phyloP scores from a whole-genome alignment of 2,113 vertebrate genomes.

The Pyxicephalus adspersus region DNA sequence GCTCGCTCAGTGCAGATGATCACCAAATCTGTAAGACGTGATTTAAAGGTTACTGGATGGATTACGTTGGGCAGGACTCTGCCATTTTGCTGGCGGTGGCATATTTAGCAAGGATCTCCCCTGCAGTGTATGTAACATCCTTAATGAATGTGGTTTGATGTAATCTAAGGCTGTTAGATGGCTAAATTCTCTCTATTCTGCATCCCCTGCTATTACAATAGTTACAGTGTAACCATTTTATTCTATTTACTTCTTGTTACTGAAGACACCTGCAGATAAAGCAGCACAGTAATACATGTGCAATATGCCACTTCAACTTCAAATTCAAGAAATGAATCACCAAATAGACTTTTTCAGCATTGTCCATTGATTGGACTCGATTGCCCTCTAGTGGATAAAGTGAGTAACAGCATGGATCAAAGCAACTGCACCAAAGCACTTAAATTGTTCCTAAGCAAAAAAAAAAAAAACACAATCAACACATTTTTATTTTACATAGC shows the following conservation, averaged over 20 bases:
- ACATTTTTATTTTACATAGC: not conserved
- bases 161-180: slow-evolving; percentile 52
- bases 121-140: slow-evolving; percentile 45
- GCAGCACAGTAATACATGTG: slow-evolving; percentile 40
- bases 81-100: slow-evolving; percentile 14
- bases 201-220: slow-evolving; percentile 52
- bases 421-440: not conserved
- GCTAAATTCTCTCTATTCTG: slow-evolving; percentile 26
- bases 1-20: not conserved
- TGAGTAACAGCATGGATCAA: slow-evolving; percentile 56
- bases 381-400: slow-evolving; percentile 73
- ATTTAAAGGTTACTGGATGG: slow-evolving; percentile 45
- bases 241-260: slow-evolving; percentile 57
- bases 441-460: not conserved
- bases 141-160: slow-evolving; percentile 54
- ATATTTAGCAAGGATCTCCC: slow-evolving; percentile 42
- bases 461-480: not conserved
- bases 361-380: slow-evolving; percentile 70
- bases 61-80: slow-evolving; percentile 32
- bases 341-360: not conserved
- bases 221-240: slow-evolving; percentile 55
- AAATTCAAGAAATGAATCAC: slow-evolving; percentile 12
- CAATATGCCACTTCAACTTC: slow-evolving; percentile 47
- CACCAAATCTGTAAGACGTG: slow-evolving; percentile 20
- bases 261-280: slow-evolving; percentile 56